Evolutionary conservation across 1,140 invertebrate genomes (phyloP).

Genomic region (Camponotus pennsylvanicus): DNA sequence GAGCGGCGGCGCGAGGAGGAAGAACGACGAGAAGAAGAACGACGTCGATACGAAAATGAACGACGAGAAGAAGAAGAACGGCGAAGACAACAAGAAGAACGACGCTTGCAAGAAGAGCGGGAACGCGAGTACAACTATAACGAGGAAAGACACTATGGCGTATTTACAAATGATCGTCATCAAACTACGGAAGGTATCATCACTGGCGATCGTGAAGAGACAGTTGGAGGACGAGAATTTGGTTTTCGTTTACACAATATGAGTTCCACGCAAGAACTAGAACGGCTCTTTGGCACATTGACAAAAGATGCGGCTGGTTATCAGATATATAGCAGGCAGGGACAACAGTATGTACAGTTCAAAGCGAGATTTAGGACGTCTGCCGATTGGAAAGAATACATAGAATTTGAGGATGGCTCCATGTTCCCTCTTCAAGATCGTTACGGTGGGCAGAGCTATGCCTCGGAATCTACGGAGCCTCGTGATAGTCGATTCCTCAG

Average conservation of each 20-base stretch:
- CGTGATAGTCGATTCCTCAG: constrained; percentile 66
- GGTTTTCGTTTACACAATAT: constrained; percentile 73
- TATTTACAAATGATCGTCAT: neutral
- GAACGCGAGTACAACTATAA: constrained; percentile 69
- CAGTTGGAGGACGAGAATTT: constrained; percentile 69
- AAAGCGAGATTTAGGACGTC: constrained; percentile 74
- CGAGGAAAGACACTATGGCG: constrained; percentile 55
- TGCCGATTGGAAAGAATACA: constrained; percentile 74
- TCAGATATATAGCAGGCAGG: constrained; percentile 68
- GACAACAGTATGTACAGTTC: constrained; percentile 78
- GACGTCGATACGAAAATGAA: neutral
- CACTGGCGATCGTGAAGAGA: constrained; percentile 78
- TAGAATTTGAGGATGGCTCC: constrained; percentile 80
- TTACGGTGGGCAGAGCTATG: constrained; percentile 70
- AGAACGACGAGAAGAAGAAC: constrained; percentile 32
- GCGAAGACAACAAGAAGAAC: constrained; percentile 50
- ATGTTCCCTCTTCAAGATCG: constrained; percentile 78
- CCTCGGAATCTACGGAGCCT: constrained; percentile 18
- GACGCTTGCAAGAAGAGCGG: constrained; percentile 17
- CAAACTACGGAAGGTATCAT: constrained; percentile 69
- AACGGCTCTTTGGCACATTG: constrained; percentile 74
- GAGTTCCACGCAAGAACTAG: constrained; percentile 71
- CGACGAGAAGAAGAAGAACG: constrained; percentile 37
- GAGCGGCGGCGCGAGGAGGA: constrained; percentile 50
- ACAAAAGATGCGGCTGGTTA: constrained; percentile 70